Percentiles rank a stretch among this genome's conserved stretches.
Evolutionary conservation across 2,113 vertebrate species (phyloP).

Genomic region (Lontra canadensis): DNA sequence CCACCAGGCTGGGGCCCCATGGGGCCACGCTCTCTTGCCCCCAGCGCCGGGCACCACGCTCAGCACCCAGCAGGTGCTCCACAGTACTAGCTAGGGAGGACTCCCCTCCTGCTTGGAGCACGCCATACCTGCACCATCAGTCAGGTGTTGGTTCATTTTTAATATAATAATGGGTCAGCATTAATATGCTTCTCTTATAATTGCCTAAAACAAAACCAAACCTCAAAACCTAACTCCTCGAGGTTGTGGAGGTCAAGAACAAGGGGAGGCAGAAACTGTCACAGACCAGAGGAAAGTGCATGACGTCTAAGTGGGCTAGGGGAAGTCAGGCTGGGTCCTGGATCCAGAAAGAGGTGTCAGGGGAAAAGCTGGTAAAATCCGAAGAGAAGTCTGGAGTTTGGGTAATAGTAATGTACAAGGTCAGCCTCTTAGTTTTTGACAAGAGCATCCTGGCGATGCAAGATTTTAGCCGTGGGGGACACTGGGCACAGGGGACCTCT

Average conservation of each 20-base stretch:
- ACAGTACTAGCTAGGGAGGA: fast-evolving
- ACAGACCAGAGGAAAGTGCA: not conserved
- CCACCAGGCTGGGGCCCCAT: not conserved
- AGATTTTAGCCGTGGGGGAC: not conserved
- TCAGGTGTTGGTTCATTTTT: not conserved
- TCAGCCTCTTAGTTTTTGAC: not conserved
- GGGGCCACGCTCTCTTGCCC: not conserved
- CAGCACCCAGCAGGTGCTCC: not conserved
- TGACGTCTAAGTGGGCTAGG: not conserved
- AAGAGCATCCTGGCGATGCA: not conserved
- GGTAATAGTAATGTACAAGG: not conserved
- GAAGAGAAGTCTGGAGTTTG: not conserved
- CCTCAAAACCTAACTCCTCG: not conserved
- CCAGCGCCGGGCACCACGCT: fast-evolving
- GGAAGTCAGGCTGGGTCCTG: not conserved
- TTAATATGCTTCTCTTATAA: not conserved
- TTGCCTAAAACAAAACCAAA: not conserved
- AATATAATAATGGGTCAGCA: not conserved
- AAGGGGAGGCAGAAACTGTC: not conserved
- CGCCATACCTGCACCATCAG: not conserved
- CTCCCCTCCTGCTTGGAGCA: not conserved
- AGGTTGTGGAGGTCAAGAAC: not conserved
- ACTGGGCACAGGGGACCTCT: not conserved
- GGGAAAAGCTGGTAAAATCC: not conserved
- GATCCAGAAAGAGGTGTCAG: not conserved